These are phyloP conservation scores for Diachasmimorpha longicaudata DNA, from an alignment of 1,140 invertebrate genomes.

Conservation along the genomic window DNA sequence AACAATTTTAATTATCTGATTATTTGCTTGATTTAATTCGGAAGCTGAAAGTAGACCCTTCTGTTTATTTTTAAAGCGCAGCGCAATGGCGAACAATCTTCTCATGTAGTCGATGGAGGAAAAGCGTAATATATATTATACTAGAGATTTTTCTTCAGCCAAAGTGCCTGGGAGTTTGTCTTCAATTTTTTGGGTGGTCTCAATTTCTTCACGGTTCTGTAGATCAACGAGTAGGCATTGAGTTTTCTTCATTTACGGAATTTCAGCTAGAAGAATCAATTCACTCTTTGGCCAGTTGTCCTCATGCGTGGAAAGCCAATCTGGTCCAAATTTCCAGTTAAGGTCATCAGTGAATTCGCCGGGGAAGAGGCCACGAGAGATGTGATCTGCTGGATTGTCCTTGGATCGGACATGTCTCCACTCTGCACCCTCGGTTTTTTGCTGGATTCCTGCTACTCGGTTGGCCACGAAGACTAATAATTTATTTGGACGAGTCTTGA, in stretches of 20 bases:
- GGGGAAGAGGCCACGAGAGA: neutral
- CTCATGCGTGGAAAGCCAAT: conserved; percentile 23
- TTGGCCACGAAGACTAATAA: conserved; percentile 4
- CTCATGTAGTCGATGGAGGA: too few relatives aligned
- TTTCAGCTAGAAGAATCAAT: neutral
- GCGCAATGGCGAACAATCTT: too few relatives aligned
- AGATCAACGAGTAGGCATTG: neutral
- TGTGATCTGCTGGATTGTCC: conserved; percentile 37
- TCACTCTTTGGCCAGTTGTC: neutral
- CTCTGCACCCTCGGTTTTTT: neutral
- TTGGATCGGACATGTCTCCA: conserved; percentile 31
- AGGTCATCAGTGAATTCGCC: conserved; percentile 7
- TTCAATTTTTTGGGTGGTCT: too few relatives aligned
- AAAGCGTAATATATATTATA: too few relatives aligned
- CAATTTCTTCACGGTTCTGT: too few relatives aligned
- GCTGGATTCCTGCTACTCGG: conserved; percentile 40
- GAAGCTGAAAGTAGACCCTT: too few relatives aligned
- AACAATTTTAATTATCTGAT: too few relatives aligned
- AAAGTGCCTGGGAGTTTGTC: too few relatives aligned
- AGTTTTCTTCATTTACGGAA: conserved; percentile 2
- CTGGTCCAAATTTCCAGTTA: conserved; percentile 31
- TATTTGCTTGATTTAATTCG: too few relatives aligned
- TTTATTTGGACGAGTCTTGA: neutral
- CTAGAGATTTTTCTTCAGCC: too few relatives aligned
- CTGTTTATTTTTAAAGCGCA: too few relatives aligned